Base-by-base conservation (phyloP, 2,113 vertebrate genomes). In the Oncorhynchus nerka region DNA sequence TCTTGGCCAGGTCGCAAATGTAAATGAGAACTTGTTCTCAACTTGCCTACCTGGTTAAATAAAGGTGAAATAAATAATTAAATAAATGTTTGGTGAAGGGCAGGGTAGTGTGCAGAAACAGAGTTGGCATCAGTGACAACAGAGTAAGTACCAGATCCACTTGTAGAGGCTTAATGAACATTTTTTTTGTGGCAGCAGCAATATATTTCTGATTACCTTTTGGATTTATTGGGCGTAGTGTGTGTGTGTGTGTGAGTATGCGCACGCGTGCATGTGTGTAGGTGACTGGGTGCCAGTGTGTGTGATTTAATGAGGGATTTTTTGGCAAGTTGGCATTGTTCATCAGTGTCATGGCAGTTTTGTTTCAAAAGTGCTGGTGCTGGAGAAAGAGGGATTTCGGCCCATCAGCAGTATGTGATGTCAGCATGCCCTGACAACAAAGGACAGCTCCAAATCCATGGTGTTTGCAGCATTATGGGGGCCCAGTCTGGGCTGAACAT, bases 301-400 rank as follows among this genome's bases (percentile, higher is more conserved):
- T 74, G 81, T 81, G 9, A 22, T 93, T 93, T 91, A 88, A 84
- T 85, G 87, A 82, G 85, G 90, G 83, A 86, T 93, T 93, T 92
- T 94, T 92, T 88, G 87, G 92, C 91, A 93, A 90, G 91, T 92
- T 94, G 90, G 93, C 94, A 94, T 95, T 91, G 93, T 91, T 92
- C 88, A 91, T 80, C 78, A 84, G 78, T 75, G 78, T 76, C 75
- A 77, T 22, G 73, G 78, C 74, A 84, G 93, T 94, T 94, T 95
- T 95, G 93, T 96, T 95, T 95, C 83, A 93, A 96, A 96, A 95
- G 92, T 94, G 94, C 94, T 95, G 94, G 90, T 93, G 93, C 90
- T 92, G 91, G 91, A 89, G 91, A 95, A 95, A 75, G 26, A 93
- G 88, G 93, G 94, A 94, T 93, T 95, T 96, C 92, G 92, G 94